Conservation (phyloP, 1,140 invertebrate species). For the Drosophila pruinosa region DNA sequence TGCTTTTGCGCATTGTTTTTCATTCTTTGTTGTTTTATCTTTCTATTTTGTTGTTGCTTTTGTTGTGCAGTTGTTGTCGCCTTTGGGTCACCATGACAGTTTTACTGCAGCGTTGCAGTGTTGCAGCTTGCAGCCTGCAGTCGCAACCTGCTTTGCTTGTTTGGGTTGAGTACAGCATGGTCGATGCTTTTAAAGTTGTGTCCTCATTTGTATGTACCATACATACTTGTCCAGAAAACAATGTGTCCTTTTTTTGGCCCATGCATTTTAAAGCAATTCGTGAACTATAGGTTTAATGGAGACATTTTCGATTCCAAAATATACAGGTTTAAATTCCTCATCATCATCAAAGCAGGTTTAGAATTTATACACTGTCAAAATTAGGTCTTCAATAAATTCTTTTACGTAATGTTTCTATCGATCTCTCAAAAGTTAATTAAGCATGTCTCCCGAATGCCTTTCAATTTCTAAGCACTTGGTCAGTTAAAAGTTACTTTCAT, state of each 20-base stretch:
- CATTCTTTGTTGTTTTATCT: neutral
- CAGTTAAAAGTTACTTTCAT: neutral
- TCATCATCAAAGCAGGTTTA: neutral
- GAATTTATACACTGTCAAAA: neutral
- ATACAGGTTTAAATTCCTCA: too few species aligned
- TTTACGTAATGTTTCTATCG: neutral
- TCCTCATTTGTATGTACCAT: neutral
- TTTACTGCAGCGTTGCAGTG: conserved; percentile 42
- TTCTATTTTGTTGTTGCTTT: neutral
- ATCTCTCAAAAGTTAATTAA: neutral
- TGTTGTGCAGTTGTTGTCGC: conserved; percentile 50
- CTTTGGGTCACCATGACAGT: conserved; percentile 63
- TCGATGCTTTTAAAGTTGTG: neutral
- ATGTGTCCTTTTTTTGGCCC: too few species aligned
- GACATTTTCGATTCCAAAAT: too few species aligned
- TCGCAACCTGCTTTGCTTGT: neutral
- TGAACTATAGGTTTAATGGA: too few species aligned
- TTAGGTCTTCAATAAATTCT: too few species aligned
- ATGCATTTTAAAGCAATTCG: too few species aligned
- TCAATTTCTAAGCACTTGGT: neutral
- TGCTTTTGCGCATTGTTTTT: conserved; percentile 10
- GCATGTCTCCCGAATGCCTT: neutral
- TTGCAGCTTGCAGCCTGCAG: conserved; percentile 9
- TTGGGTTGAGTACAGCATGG: neutral
- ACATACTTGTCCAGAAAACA: too few species aligned